phyloP scores from a whole-genome alignment of 2,797 vertebrate species.

The Aeoliscus strigatus region DNA sequence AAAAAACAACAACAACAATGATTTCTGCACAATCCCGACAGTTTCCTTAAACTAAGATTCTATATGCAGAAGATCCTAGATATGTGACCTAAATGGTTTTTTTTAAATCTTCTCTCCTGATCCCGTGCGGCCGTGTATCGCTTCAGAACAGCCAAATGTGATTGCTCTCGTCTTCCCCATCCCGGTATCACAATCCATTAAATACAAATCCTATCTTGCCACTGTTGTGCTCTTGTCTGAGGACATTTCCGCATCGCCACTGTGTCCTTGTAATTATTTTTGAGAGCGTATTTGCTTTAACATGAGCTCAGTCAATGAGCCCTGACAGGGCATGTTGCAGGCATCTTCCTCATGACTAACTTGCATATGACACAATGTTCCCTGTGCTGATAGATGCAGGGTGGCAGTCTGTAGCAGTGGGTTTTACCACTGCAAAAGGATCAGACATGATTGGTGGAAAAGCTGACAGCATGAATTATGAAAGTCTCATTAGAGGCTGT shows the following conservation, averaged over 20 bases:
- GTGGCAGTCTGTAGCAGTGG: conserved; percentile 68
- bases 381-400: conserved; percentile 67
- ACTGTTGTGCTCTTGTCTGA: conserved; percentile 60
- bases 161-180: conserved; percentile 36
- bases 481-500: conserved; percentile 67
- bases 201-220: conserved; percentile 39
- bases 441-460: conserved; percentile 64
- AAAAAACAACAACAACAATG: too few species aligned
- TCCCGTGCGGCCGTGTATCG: conserved; percentile 20
- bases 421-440: conserved; percentile 61
- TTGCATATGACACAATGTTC: conserved; percentile 67
- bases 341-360: conserved; percentile 73
- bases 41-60: too few species aligned
- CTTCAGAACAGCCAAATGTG: conserved; percentile 39
- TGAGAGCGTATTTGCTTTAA: conserved; percentile 69
- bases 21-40: too few species aligned
- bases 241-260: conserved; percentile 54
- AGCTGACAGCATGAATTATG: conserved; percentile 76
- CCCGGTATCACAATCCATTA: conserved; percentile 60
- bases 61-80: too few species aligned
- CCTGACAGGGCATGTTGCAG: conserved; percentile 67
- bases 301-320: conserved; percentile 69
- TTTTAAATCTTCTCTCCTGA: too few species aligned
- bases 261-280: conserved; percentile 72
- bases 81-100: too few species aligned